Evolutionary conservation across 2,797 vertebrate genomes (phyloP).

Genomic region (Podarcis siculus): DNA sequence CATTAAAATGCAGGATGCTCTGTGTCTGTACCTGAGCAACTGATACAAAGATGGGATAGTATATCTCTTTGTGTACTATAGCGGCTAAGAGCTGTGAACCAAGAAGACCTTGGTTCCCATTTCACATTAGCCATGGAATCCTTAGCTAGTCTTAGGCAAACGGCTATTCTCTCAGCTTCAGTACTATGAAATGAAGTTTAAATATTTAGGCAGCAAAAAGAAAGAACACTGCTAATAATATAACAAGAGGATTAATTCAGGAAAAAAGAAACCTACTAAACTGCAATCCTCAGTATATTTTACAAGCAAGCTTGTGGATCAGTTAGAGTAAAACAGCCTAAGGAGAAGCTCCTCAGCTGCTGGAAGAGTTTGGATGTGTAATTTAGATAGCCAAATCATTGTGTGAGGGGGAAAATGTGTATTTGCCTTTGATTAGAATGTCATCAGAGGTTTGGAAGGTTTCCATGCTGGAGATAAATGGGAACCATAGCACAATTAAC

Average conservation of each 20-base stretch:
- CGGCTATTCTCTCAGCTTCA: background rate
- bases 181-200: too few species aligned
- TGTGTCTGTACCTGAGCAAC: background rate
- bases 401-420: too few species aligned
- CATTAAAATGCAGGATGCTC: background rate
- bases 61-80: background rate
- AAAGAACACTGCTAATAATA: too few species aligned
- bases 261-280: too few species aligned
- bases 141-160: background rate
- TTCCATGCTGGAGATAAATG: too few species aligned
- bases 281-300: too few species aligned
- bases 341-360: background rate
- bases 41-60: background rate
- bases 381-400: background rate
- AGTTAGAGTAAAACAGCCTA: background rate
- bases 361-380: too few species aligned
- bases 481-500: too few species aligned
- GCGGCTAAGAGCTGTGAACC: background rate
- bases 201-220: too few species aligned
- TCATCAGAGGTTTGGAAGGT: too few species aligned
- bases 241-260: too few species aligned
- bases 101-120: background rate
- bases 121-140: background rate
- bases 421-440: too few species aligned
- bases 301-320: background rate